phyloP scores from a whole-genome alignment of 1,140 invertebrate genomes.

The Dendrolimus kikuchii region DNA sequence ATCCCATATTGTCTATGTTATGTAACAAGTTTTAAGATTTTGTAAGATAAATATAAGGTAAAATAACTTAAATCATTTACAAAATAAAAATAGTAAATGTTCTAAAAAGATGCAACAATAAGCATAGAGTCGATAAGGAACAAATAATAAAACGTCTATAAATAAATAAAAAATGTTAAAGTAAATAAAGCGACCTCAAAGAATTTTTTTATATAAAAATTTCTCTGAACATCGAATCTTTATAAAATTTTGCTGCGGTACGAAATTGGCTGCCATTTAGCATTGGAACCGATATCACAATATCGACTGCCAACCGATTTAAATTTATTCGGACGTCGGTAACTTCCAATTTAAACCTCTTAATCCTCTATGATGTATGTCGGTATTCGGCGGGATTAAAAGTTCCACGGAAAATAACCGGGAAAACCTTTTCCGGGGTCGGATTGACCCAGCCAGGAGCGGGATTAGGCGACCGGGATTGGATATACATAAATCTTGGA shows the following conservation, averaged over 20 bases:
- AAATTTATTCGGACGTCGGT: slow-evolving; percentile 72
- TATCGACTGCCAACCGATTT: slow-evolving; percentile 67
- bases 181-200: slow-evolving; percentile 2
- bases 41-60: no score
- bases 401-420: slow-evolving; percentile 72
- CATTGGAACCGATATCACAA: slow-evolving; percentile 66
- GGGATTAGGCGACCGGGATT: slow-evolving; percentile 68
- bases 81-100: no score
- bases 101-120: no score
- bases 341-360: slow-evolving; percentile 72
- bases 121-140: no score
- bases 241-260: slow-evolving; percentile 54
- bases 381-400: slow-evolving; percentile 71
- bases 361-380: slow-evolving; percentile 72
- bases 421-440: slow-evolving; percentile 70
- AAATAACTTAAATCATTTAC: no score
- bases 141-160: background rate
- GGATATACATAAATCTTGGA: slow-evolving; percentile 68
- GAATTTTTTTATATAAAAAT: slow-evolving; percentile 9
- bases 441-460: slow-evolving; percentile 63
- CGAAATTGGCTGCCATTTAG: slow-evolving; percentile 65
- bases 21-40: no score
- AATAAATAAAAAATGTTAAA: background rate
- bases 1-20: no score
- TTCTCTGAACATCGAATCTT: slow-evolving; percentile 41